Evolutionary conservation across 2,113 vertebrate genomes (phyloP).

Genomic region (Addax nasomaculatus): DNA sequence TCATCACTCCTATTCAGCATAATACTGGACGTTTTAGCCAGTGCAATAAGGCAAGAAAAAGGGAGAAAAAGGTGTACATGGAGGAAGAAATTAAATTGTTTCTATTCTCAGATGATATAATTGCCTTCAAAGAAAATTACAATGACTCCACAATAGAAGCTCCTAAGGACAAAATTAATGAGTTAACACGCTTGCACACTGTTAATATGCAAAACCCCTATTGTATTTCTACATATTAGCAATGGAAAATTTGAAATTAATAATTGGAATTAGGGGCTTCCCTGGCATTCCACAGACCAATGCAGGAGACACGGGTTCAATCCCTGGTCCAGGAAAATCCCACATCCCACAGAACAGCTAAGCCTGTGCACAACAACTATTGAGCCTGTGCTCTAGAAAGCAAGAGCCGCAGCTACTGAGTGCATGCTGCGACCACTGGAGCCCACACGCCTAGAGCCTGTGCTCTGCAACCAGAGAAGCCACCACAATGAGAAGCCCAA

Average conservation of each 20-base stretch:
- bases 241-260: not conserved
- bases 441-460: not conserved
- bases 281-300: not conserved
- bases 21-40: not conserved
- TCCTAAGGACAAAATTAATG: not conserved
- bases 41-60: constrained; percentile 31
- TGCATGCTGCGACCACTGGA: rapidly evolving
- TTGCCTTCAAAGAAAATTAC: not conserved
- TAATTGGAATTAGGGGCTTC: not conserved
- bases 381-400: not conserved
- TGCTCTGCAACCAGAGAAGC: not conserved
- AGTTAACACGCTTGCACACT: not conserved
- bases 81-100: not conserved
- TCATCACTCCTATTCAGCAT: not conserved
- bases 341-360: not conserved
- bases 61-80: not conserved
- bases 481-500: not conserved
- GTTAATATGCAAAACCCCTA: not conserved
- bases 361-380: not conserved
- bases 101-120: not conserved
- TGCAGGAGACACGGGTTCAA: not conserved
- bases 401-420: not conserved
- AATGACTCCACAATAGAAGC: not conserved
- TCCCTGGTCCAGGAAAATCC: not conserved
- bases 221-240: not conserved